Evolutionary conservation across 2,113 vertebrate species (phyloP).

Genomic region (Scortum barcoo): DNA sequence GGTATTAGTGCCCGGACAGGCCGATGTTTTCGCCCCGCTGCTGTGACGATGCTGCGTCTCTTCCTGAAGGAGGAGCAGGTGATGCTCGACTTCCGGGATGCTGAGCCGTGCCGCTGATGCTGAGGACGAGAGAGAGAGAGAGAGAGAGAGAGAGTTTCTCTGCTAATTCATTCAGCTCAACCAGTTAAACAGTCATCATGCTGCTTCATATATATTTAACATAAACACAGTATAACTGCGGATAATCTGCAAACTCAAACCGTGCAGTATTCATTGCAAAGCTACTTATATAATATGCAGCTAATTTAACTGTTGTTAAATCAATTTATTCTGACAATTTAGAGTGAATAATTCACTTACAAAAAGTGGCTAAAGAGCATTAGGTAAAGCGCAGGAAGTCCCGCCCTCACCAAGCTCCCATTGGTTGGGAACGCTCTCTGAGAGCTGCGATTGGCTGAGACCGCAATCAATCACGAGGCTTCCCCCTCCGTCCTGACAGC

Average conservation of each 20-base stretch:
- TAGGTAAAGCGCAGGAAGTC: constrained; percentile 57
- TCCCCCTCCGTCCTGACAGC: constrained; percentile 68
- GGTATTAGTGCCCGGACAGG: constrained; percentile 15
- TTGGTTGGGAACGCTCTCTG: constrained; percentile 46
- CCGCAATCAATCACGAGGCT: constrained; percentile 36
- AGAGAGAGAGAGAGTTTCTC: neutral
- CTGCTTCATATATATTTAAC: neutral
- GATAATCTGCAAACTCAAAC: neutral
- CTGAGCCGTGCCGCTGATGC: constrained; percentile 61
- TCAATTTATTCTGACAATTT: neutral
- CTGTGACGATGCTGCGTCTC: constrained; percentile 71
- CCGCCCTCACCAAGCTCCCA: constrained; percentile 61
- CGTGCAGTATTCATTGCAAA: neutral
- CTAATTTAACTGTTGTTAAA: neutral
- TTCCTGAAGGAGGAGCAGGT: constrained; percentile 67
- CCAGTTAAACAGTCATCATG: neutral
- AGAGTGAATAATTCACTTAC: neutral
- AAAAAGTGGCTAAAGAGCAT: constrained; percentile 6
- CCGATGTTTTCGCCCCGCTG: constrained; percentile 60
- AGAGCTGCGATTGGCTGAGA: constrained; percentile 62
- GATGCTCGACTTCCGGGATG: constrained; percentile 80
- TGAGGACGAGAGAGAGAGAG: constrained; percentile 10
- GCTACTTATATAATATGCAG: neutral
- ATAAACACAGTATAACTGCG: neutral
- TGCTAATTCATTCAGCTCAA: neutral